Conservation (phyloP, 2,888 invertebrate genomes). For the Drosophila subsilvestris region DNA sequence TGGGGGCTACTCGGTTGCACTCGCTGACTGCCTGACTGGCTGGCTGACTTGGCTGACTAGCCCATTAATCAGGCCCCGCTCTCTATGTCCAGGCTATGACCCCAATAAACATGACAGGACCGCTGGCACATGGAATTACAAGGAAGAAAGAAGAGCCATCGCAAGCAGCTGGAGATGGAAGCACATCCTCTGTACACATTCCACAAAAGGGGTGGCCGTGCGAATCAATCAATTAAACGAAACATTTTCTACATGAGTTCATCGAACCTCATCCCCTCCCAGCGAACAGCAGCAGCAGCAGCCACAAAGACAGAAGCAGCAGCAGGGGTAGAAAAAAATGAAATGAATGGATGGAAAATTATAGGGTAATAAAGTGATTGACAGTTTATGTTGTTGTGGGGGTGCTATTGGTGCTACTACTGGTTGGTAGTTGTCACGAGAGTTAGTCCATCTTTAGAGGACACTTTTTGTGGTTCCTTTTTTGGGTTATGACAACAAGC, state of each 20-base stretch:
- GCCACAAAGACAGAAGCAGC: conserved; percentile 32
- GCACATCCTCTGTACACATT: conserved; percentile 24
- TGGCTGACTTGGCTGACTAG: conserved; percentile 23
- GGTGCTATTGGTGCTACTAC: neutral
- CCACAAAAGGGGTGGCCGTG: conserved; percentile 37
- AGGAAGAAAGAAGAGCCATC: conserved; percentile 27
- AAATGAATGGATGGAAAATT: conserved; percentile 46
- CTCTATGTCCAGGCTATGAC: conserved; percentile 53
- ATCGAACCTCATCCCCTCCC: conserved; percentile 68
- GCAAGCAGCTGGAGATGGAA: conserved; percentile 24
- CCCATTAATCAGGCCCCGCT: conserved; percentile 46
- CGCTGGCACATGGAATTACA: conserved; percentile 42
- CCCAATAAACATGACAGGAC: conserved; percentile 54
- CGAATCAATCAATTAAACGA: conserved; percentile 78
- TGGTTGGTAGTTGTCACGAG: conserved; percentile 6
- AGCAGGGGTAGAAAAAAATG: conserved; percentile 24
- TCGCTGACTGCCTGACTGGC: conserved; percentile 25
- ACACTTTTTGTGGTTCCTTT: neutral
- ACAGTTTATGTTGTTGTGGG: conserved; percentile 10
- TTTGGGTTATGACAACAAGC: neutral
- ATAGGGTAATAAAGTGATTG: conserved; percentile 32
- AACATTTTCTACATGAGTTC: conserved; percentile 71
- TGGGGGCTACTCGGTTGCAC: conserved; percentile 12
- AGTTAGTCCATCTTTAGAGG: neutral
- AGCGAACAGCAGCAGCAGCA: conserved; percentile 37